Base-by-base conservation (phyloP, 2,888 invertebrate species). In the Drosophila subsilvestris region DNA sequence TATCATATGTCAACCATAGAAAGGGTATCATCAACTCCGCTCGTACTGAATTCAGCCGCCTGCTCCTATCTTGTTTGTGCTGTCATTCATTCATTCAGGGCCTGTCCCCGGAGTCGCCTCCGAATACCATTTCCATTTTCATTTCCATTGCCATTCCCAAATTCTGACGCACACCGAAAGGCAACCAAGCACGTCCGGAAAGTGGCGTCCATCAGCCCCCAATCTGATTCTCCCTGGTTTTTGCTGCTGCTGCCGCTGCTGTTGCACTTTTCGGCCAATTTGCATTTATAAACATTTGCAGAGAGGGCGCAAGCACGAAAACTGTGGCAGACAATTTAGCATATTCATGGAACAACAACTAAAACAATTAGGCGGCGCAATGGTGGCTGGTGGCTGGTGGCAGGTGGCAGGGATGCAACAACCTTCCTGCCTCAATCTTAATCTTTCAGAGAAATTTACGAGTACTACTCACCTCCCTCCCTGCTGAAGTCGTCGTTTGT, bases 261-360 rank as follows among this genome's bases (percentile, higher is more conserved):
- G 75, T 51, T 81, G 75, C 82, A 85, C 85, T 88, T 88, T 88
- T 85, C 74, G 85, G 88, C 86, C 85, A 85, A 85, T 85, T 88
- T 85, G 81, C 85, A 85, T 85, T 88, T 88, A 83, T 86, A 88
- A 85, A 88, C 86, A 88, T 76, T 79, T 70, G 71, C 65, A 54
- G 55, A 70, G 62, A 45, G 70, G 60, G 59, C 73, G 63, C 58
- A 59, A 51, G 57, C 37, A 37, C 37, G 62, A 50, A 83, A 71
- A 78, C 71, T 74, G 72, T 71, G 74, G 66, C 83, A 78, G 83
- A 87, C 85, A 85, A 81, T 81, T 83, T 87, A 85, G 82, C 87
- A 84, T 82, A 86, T 86, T 82, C 82, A 82, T 84, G 82, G 76
- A 86, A 76, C 82, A 84, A 81, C 87, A 84, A 82, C 86, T 74